Base-by-base conservation (phyloP, 2,888 invertebrate species). In the Tryphoninae sp. region DNA sequence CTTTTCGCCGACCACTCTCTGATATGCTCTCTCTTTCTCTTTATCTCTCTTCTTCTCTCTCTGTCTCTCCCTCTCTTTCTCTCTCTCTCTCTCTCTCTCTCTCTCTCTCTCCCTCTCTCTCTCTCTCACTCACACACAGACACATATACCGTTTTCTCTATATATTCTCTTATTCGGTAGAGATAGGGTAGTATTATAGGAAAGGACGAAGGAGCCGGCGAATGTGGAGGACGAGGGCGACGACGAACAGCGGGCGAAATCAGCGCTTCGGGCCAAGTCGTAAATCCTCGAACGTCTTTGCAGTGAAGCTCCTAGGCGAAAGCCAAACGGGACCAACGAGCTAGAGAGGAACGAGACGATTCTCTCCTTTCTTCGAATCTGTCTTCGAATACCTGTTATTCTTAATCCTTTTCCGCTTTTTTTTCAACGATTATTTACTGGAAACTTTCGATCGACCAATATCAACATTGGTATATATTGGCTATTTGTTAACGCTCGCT, bases 261-360 rank as follows among this genome's bases (percentile, higher is more conserved):
- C 86, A 84, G 84, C 80, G 83, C 78, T 79, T 74, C 78, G 78
- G 78, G 86, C 84, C 85, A 84, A 82, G 78, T 85, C 84, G 82
- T 86, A 86, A 86, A 86, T 86, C 84, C 81, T 85, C 22, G 73
- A 80, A 82, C 82, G 84, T 83, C 83, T 86, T 83, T 80, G 80
- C 77, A 71, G 69, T 45, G 59, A 73, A 49, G 72, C 80, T 81
- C 67, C 77, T 59, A 75, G 76, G 75, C 68, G 51, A 76, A 69
- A 79, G 64, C 78, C 79, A 42, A 64, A 53, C 72, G 61, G 26
- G 23, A 19, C 61, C 42, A 75, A 62, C 53, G 58, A 62, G 33
- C 16, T 22, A 33, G 33, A 62, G 45, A 49, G 45, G 64, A 23
- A 26, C 40, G 51, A 61, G 78, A 78, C 78, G 76, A 45, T 59